Evolutionary conservation across 2,113 vertebrate genomes (phyloP).

Genomic region (Saimiri boliviensis): DNA sequence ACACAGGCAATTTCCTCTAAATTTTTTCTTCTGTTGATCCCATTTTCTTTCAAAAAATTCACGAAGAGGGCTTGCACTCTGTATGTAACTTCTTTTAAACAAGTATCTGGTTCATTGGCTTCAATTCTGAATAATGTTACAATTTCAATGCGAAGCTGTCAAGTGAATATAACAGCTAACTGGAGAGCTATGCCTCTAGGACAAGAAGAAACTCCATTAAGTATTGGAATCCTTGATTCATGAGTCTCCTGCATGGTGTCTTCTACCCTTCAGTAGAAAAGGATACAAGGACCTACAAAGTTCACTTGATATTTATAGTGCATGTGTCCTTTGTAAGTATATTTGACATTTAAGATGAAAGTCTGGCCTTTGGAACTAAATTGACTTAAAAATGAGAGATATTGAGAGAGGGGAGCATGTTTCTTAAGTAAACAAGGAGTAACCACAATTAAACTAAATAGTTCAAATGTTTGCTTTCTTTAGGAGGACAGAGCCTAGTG

Average conservation of each 20-base stretch:
- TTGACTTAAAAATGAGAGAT: conserved; percentile 53
- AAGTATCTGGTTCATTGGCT: conserved; percentile 55
- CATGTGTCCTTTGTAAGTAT: conserved; percentile 68
- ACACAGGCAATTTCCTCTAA: conserved; percentile 52
- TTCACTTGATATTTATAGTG: conserved; percentile 70
- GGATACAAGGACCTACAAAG: conserved; percentile 33
- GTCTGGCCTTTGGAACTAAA: conserved; percentile 46
- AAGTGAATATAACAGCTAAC: conserved; percentile 40
- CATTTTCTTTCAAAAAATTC: conserved; percentile 54
- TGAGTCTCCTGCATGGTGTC: background rate
- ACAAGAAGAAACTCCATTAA: conserved; percentile 48
- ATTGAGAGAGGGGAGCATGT: background rate
- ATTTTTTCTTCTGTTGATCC: conserved; percentile 44
- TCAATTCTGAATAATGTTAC: conserved; percentile 50
- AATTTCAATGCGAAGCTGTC: background rate
- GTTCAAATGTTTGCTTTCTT: conserved; percentile 27
- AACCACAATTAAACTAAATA: conserved; percentile 34
- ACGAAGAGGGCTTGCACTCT: conserved; percentile 36
- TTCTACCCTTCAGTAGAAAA: conserved; percentile 39
- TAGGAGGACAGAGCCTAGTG: background rate
- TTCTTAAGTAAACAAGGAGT: conserved; percentile 10
- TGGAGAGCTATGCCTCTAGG: background rate
- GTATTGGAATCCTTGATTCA: conserved; percentile 7
- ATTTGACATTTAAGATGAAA: conserved; percentile 70
- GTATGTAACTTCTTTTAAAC: conserved; percentile 51